Base-by-base conservation (phyloP, 2,113 vertebrate genomes). In the Passerina amoena region DNA sequence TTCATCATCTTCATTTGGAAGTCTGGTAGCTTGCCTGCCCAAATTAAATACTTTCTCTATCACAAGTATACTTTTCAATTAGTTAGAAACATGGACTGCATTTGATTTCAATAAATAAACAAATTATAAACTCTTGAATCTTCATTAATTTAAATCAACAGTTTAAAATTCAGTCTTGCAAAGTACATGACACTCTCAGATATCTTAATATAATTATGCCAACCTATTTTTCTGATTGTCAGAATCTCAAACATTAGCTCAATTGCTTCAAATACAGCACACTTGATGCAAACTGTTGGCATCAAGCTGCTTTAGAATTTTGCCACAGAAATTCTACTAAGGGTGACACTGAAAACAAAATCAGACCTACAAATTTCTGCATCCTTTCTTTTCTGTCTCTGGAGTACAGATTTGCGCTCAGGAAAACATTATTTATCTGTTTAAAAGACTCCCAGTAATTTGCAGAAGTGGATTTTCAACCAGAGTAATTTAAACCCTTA, bases 1-100 rank as follows among this genome's bases (percentile, higher is more conserved):
- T 98, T 98, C 95, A 97, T 98, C 97, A 98, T 97, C 96, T 97
- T 95, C 96, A 97, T 97, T 98, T 97, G 97, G 95, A 97, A 97
- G 92, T 97, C 95, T 95, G 84, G 92, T 94, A 96, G 95, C 90
- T 95, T 92, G 94, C 95, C 93, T 97, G 86, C 95, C 91, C 84
- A 97, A 97, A 97, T 98, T 97, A 98, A 98, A 97, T 93, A 94
- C 42, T 97, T 96, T 94, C 84, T 97, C 92, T 97, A 86, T 96
- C 94, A 96, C 86, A 97, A 97, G 94, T 92, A 96, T 91, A 93
- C 94, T 97, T 95, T 89, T 91, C 87, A 92, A 97, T 91, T 96
- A 94, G 94, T 96, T 94, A 73, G 93, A 97, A 98, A 97, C 77
- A 97, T 84, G 92, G 77, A 94, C 45, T 96, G 90, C 81, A 96